Conservation (phyloP, 2,797 vertebrate genomes). For the Linurgus olivaceus region DNA sequence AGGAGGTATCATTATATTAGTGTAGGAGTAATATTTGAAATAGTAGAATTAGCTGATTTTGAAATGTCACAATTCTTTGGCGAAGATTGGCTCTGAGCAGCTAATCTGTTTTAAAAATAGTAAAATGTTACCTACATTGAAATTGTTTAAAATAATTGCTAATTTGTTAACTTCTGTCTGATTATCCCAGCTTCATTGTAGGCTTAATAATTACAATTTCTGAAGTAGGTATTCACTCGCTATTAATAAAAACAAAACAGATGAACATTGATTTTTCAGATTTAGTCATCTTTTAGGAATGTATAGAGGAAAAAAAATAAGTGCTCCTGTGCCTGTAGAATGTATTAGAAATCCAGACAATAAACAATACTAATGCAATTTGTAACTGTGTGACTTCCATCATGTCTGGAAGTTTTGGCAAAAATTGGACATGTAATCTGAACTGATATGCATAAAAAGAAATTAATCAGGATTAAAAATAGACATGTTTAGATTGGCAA, state of each 20-base stretch:
- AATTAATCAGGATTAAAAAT: constrained; percentile 42
- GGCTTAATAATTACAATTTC: neutral
- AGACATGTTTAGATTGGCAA: constrained; percentile 46
- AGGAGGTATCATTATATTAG: neutral
- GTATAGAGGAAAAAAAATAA: neutral
- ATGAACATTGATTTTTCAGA: neutral
- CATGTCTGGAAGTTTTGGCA: constrained; percentile 61
- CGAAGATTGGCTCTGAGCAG: neutral
- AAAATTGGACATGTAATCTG: constrained; percentile 43
- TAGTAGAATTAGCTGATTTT: neutral
- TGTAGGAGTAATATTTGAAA: neutral
- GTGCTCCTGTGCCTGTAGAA: neutral
- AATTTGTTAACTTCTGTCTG: neutral
- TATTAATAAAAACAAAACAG: neutral
- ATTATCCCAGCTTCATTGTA: neutral
- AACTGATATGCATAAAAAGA: constrained; percentile 50
- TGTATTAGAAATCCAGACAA: constrained; percentile 51
- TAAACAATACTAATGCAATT: constrained; percentile 42
- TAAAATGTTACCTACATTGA: neutral
- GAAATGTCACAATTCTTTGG: neutral
- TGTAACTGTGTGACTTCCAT: constrained; percentile 30
- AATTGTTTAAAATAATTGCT: neutral
- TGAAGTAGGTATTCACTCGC: neutral
- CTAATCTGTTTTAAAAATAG: neutral
- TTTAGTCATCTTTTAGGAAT: neutral